Evolutionary conservation across 1,140 invertebrate species (phyloP).

Genomic region (Ips typographus): DNA sequence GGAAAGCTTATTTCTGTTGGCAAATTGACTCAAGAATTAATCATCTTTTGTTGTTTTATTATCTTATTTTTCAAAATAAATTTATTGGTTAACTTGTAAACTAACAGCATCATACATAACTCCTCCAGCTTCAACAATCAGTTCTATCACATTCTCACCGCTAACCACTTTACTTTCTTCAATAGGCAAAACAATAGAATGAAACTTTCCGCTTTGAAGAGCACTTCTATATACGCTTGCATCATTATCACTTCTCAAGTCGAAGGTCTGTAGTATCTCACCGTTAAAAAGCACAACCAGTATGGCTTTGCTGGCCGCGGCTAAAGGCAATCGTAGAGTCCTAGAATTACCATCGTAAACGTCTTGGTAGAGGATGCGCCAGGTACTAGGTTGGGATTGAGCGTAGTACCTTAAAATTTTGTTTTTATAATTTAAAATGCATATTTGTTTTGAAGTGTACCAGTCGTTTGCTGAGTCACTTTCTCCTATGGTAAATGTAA

Average conservation of each 20-base stretch:
- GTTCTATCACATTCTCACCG: constrained; percentile 3
- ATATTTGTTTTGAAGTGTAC: not conserved
- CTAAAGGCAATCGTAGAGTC: constrained; percentile 11
- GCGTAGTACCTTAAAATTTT: constrained; percentile 20
- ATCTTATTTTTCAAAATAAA: not conserved
- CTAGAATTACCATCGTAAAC: constrained; percentile 7
- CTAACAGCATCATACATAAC: constrained; percentile 23
- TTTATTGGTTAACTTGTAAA: constrained; percentile 10
- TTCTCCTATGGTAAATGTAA: constrained; percentile 9
- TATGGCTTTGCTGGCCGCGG: constrained; percentile 12
- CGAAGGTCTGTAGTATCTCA: constrained; percentile 1
- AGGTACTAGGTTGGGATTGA: constrained; percentile 16
- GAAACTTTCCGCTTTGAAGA: constrained; percentile 14
- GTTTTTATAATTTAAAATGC: not conserved
- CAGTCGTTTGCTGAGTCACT: constrained; percentile 12
- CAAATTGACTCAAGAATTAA: too few relatives aligned
- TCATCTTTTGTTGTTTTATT: too few relatives aligned
- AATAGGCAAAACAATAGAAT: not conserved
- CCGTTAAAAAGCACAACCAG: constrained; percentile 14
- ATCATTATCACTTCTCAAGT: constrained; percentile 15
- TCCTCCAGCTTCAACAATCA: constrained; percentile 2
- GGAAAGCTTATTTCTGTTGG: too few relatives aligned
- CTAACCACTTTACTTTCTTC: not conserved
- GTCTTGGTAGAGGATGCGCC: constrained; percentile 16
- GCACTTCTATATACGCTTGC: constrained; percentile 18